phyloP scores from a whole-genome alignment of 53 echinoderm and acorn worm species.

The Arbacia lixula region DNA sequence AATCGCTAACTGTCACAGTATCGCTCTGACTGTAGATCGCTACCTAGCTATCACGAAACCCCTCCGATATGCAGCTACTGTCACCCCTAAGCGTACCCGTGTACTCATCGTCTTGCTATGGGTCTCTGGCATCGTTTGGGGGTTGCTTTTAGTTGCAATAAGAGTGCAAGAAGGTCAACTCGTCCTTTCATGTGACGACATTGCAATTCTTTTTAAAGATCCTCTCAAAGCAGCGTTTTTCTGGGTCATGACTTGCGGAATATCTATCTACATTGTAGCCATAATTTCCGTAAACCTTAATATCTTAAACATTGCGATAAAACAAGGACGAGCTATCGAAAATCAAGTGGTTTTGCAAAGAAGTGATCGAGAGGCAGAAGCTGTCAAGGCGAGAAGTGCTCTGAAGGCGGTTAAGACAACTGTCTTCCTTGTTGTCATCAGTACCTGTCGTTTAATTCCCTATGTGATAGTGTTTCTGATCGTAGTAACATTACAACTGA shows the following conservation, averaged over 20 bases:
- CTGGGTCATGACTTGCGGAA: too few relatives aligned
- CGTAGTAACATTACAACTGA: too few relatives aligned
- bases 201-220: too few relatives aligned
- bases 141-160: neutral
- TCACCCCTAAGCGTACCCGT: neutral
- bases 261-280: too few relatives aligned
- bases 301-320: neutral
- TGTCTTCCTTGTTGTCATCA: neutral
- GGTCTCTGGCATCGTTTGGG: neutral
- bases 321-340: neutral
- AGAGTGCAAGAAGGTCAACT: neutral
- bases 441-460: neutral
- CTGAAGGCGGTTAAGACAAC: slow-evolving; percentile 1
- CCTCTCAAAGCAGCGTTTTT: too few relatives aligned
- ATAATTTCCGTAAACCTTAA: neutral
- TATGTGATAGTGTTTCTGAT: too few relatives aligned
- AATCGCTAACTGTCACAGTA: too few relatives aligned
- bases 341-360: neutral
- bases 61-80: neutral
- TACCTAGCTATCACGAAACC: neutral
- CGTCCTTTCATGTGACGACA: too few relatives aligned
- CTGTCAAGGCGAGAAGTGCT: neutral
- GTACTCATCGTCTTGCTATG: neutral
- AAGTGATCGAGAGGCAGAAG: neutral
- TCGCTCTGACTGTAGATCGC: neutral